A percentile compares a stretch with the other conserved stretches of the same genome.
These are phyloP conservation scores for Platyrinchus mystaceus DNA, from an alignment of 2,797 vertebrate genomes.

Conservation along the genomic window DNA sequence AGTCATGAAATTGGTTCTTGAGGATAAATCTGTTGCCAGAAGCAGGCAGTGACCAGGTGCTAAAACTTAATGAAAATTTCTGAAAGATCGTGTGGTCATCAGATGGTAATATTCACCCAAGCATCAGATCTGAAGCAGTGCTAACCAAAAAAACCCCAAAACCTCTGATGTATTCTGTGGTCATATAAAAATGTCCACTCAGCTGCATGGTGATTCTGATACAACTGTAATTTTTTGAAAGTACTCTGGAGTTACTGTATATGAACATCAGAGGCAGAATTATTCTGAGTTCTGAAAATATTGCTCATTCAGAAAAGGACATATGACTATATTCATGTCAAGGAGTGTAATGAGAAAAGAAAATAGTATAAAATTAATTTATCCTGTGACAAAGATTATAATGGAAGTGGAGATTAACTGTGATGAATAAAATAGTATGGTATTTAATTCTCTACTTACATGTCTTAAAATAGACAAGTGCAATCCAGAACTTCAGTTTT, in stretches of 20 bases:
- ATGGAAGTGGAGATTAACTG: slow-evolving; percentile 22
- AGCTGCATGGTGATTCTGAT: background rate
- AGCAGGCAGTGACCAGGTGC: background rate
- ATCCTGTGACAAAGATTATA: slow-evolving; percentile 48
- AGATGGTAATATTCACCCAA: background rate
- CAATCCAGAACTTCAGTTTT: background rate
- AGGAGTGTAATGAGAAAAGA: background rate
- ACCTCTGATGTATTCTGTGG: background rate
- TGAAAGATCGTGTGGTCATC: background rate
- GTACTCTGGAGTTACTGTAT: background rate
- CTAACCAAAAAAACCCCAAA: background rate
- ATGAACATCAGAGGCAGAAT: background rate
- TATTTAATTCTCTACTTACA: background rate
- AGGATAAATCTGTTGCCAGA: background rate
- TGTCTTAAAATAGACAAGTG: slow-evolving; percentile 56
- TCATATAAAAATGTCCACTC: background rate
- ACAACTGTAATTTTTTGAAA: background rate
- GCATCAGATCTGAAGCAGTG: background rate
- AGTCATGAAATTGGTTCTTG: background rate
- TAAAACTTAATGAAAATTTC: background rate
- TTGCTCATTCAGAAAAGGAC: background rate
- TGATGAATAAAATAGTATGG: background rate
- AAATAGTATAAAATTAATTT: slow-evolving; percentile 55
- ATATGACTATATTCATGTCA: background rate
- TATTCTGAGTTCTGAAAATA: slow-evolving; percentile 32